Conservation (phyloP, 2,113 vertebrate species). For the Noturus placidus region DNA sequence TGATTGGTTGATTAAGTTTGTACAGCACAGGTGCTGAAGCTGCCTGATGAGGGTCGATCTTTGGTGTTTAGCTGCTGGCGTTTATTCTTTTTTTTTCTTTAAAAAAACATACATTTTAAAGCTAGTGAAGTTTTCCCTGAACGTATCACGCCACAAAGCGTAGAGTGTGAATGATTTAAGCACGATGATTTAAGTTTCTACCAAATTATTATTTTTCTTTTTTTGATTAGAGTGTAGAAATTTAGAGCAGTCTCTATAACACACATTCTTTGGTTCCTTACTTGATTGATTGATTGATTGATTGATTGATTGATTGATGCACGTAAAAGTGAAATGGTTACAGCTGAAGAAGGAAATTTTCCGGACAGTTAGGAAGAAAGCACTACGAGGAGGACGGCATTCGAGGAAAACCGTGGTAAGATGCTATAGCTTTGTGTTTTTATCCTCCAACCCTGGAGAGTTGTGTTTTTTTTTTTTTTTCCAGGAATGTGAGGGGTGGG, state of each 20-base stretch:
- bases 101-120: conserved; percentile 36
- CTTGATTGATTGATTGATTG: conserved; percentile 38
- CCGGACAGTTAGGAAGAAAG: conserved; percentile 95
- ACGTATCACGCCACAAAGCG: conserved; percentile 40
- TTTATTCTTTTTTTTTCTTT: conserved; percentile 35
- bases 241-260: conserved; percentile 9
- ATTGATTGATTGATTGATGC: conserved; percentile 39
- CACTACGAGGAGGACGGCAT: conserved; percentile 81
- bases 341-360: conserved; percentile 69
- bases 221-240: conserved; percentile 12
- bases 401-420: conserved; percentile 71
- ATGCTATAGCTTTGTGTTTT: conserved; percentile 69
- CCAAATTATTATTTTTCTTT: background rate
- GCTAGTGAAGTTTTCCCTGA: conserved; percentile 58
- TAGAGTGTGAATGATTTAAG: background rate
- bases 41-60: conserved; percentile 47
- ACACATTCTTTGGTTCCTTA: conserved; percentile 35
- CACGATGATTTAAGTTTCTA: conserved; percentile 7
- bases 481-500: conserved; percentile 52
- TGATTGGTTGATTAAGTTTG: conserved; percentile 30
- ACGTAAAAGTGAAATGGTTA: conserved; percentile 25
- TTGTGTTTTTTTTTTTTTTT: conserved; percentile 57
- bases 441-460: conserved; percentile 69
- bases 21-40: conserved; percentile 27
- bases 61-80: conserved; percentile 62